Percentiles rank a stretch among this genome's conserved stretches.
These are phyloP conservation scores for Herminia tarsipennalis DNA, from an alignment of 2,888 invertebrate species.

Conservation along the genomic window DNA sequence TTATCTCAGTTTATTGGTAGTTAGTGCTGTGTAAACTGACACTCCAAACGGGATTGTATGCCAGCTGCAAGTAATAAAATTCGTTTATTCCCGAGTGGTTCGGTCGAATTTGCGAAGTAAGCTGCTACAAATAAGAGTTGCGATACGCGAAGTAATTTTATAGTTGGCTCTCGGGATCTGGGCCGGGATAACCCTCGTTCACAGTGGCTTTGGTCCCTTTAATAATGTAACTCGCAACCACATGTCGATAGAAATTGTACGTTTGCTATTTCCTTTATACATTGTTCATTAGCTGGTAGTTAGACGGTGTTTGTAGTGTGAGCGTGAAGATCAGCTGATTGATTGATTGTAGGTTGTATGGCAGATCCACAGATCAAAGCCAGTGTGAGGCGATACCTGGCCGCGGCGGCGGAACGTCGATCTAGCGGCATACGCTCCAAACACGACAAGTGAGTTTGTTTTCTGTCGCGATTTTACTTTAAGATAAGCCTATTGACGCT, in stretches of 20 bases:
- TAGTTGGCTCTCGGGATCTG: constrained; percentile 70
- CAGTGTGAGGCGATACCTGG: constrained; percentile 89
- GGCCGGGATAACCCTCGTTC: constrained; percentile 57
- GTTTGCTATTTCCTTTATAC: constrained; percentile 20
- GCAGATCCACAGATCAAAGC: constrained; percentile 95
- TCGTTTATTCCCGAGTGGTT: constrained; percentile 68
- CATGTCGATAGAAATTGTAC: constrained; percentile 19
- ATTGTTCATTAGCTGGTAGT: constrained; percentile 23
- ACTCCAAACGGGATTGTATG: constrained; percentile 44
- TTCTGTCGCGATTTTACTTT: constrained; percentile 29
- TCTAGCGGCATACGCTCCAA: constrained; percentile 64
- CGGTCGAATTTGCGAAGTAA: constrained; percentile 65
- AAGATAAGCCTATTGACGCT: constrained; percentile 40
- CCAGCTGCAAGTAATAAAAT: constrained; percentile 69
- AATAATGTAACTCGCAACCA: constrained; percentile 56
- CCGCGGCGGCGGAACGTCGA: constrained; percentile 82
- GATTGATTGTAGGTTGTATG: constrained; percentile 51
- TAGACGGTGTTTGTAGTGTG: constrained; percentile 33
- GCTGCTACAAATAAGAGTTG: constrained; percentile 69
- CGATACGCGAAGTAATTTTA: constrained; percentile 67
- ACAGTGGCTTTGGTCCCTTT: constrained; percentile 64
- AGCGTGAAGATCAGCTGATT: constrained; percentile 37
- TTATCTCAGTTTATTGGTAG: constrained; percentile 33
- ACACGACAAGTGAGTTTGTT: constrained; percentile 74
- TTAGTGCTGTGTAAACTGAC: constrained; percentile 51